These are phyloP conservation scores for Amphipyra berbera DNA, from an alignment of 2,888 invertebrate species.

Conservation along the genomic window DNA sequence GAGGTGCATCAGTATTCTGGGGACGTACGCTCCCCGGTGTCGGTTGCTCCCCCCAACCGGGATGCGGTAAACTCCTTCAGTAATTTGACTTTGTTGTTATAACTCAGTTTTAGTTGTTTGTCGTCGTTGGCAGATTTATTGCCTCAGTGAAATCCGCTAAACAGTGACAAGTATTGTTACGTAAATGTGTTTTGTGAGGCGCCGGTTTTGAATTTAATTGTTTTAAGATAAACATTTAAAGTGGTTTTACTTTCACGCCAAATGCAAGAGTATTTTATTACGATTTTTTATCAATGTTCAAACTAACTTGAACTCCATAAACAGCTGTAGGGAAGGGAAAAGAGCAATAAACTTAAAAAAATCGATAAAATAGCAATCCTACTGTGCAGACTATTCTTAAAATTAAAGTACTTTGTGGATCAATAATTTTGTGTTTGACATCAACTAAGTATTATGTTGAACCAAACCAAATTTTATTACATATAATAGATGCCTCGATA, in stretches of 20 bases:
- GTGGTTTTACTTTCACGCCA: not conserved
- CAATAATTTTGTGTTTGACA: conserved; percentile 13
- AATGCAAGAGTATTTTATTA: not conserved
- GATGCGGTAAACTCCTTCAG: conserved; percentile 87
- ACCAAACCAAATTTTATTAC: conserved; percentile 9
- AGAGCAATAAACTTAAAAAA: not conserved
- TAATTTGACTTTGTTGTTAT: conserved; percentile 90
- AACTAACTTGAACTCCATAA: conserved; percentile 3
- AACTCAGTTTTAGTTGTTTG: conserved; percentile 89
- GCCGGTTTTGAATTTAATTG: conserved; percentile 13
- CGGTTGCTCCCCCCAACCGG: conserved; percentile 74
- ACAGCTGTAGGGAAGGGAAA: not conserved
- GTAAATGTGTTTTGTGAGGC: conserved; percentile 32
- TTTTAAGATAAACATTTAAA: not conserved
- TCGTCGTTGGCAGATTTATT: conserved; percentile 88
- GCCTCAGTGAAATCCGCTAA: conserved; percentile 83
- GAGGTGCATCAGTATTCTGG: conserved; percentile 86
- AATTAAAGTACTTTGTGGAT: not conserved
- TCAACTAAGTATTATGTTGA: conserved; percentile 20
- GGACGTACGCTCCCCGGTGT: conserved; percentile 78
- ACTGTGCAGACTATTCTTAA: conserved; percentile 1
- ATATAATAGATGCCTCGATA: conserved; percentile 18
- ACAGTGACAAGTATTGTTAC: conserved; percentile 68
- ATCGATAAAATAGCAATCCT: conserved; percentile 23
- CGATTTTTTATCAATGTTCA: conserved; percentile 1